Evolutionary conservation across 1,140 invertebrate genomes (phyloP), one percentile per base, ranked within the genome.

Genomic region (Zaprionus kolodkinae): DNA sequence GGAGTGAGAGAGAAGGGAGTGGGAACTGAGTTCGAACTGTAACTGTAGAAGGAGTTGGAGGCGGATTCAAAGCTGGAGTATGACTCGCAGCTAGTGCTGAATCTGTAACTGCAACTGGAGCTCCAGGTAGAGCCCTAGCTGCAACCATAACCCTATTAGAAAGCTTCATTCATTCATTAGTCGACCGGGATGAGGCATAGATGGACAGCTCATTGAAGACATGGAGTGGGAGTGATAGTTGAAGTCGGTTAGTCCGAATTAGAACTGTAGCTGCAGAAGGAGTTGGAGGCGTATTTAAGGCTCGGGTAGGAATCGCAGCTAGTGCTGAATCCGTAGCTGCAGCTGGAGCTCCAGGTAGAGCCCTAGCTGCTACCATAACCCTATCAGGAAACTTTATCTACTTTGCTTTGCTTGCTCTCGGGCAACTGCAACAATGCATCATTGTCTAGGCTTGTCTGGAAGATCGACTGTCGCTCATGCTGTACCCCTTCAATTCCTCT

Each of bases 391-490:
- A 5, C 27, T 30, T 30, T 4, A n/a, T 25, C 35, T 13, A 13
- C 40, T n/a, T 27, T 67, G 54, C 40, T 40, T 66, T 55, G 45
- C 12, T 52, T 33, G 27, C 27, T 13, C 27, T 5, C 17, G 68
- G 15, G 73, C 72, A 74, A 65, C 65, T 74, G 66, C 52, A 70
- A 75, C 66, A 75, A 75, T 55, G 52, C 52, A 6, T 4, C 52
- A 50, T 50, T 50, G 17, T 50, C 45, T 50, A 3, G 17, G 38
- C 38, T 33, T 35, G 33, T 6, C 27, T 55, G 27, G 36, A 60
- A 40, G 36, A 21, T 9, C 17, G 21, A 43, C 40, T 45, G 7
- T n/a, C 2, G 40, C 3, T 45, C 6, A 30, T 30, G 27, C 3
- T 6, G 4, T n/a, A 13, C n/a, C 6, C 40, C 40, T 6, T 9